A percentile compares a stretch with the other conserved stretches of the same genome.
phyloP scores from a whole-genome alignment of 1,140 invertebrate genomes.

The Drosophila carrolli region DNA sequence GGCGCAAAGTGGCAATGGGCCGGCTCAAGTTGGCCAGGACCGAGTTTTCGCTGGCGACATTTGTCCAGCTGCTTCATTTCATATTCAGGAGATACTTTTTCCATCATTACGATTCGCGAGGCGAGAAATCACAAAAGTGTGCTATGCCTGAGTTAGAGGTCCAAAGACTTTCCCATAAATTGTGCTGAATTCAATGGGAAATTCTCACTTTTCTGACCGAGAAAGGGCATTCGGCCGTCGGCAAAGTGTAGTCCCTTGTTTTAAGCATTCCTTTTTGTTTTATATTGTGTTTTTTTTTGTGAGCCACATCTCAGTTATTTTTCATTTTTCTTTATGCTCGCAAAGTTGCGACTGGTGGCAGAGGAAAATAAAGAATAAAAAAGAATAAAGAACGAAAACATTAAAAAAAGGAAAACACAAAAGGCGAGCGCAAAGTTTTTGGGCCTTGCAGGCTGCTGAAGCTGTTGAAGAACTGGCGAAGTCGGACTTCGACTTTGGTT shows the following conservation, averaged over 20 bases:
- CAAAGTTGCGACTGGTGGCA: slow-evolving; percentile 51
- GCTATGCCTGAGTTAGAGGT: slow-evolving; percentile 20
- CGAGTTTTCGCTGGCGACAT: slow-evolving; percentile 45
- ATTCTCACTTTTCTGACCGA: slow-evolving; percentile 1
- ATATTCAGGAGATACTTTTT: slow-evolving; percentile 78
- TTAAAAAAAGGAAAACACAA: slow-evolving; percentile 45
- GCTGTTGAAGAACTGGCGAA: slow-evolving; percentile 47
- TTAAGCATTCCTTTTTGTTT: slow-evolving; percentile 12
- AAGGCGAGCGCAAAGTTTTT: slow-evolving; percentile 67
- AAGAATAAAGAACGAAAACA: slow-evolving; percentile 29
- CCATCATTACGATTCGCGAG: slow-evolving; percentile 59
- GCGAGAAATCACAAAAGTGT: slow-evolving; percentile 61
- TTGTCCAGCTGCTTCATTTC: slow-evolving; percentile 81
- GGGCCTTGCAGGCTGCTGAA: slow-evolving; percentile 34
- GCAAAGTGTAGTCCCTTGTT: slow-evolving; percentile 16
- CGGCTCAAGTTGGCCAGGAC: slow-evolving; percentile 26
- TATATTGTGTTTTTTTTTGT: slow-evolving; percentile 17
- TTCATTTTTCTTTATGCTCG: slow-evolving; percentile 57
- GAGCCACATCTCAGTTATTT: slow-evolving; percentile 40
- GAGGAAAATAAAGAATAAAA: slow-evolving; percentile 12
- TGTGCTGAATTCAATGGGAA: neutral
- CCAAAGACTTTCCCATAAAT: slow-evolving; percentile 9
- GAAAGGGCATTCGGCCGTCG: slow-evolving; percentile 19
- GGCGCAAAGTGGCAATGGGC: slow-evolving; percentile 66
- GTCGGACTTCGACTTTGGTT: slow-evolving; percentile 53